Base-by-base conservation (phyloP, 2,113 vertebrate species). In the Ctenomys sociabilis region DNA sequence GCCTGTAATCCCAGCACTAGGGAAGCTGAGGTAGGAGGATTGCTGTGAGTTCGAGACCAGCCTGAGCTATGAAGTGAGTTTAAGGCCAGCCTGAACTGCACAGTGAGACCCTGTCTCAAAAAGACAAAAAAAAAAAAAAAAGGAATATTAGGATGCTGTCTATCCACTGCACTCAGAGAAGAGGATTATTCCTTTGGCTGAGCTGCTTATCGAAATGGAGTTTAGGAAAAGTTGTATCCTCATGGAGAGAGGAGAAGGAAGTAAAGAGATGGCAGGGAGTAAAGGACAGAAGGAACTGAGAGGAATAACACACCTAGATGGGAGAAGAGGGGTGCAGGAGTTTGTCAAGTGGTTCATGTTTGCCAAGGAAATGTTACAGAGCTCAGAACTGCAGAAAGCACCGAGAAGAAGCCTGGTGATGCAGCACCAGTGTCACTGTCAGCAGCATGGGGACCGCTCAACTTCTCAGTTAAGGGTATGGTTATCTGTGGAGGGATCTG, bases 201-300 rank as follows among this genome's bases (percentile, higher is more conserved):
- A 89, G 68, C 12, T 80, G 35, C 57, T 94, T 97, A 64, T 95
- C 85, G 85, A 83, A 92, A 81, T 61, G 88, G 45, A 11, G 4
- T 43, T 90, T 86, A 85, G 45, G 93, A 89, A 89, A 85, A 85
- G 91, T 14, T 30, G n/a, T 40, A 83, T 91, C 52, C 37, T 95
- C 61, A 52, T 63, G 85, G 5, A 3, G 21, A 59, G 81, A 90
- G 78, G 45, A 83, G 30, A 83, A 77, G 12, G 83, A 57, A 19
- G 54, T 16, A 91, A 73, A 92, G 89, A 73, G 45, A n/a, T 21
- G 14, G 28, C 14, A 80, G 66, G 30, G 54, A 35, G 19, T 73
- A 70, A 88, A 88, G 35, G 64, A 49, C 2, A 59, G 37, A 45
- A 49, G 24, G 0, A 57, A 16, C 37, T 22, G 49, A 4, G 59